phyloP scores from a whole-genome alignment of 1,140 invertebrate species.

The Drosophila erecta region DNA sequence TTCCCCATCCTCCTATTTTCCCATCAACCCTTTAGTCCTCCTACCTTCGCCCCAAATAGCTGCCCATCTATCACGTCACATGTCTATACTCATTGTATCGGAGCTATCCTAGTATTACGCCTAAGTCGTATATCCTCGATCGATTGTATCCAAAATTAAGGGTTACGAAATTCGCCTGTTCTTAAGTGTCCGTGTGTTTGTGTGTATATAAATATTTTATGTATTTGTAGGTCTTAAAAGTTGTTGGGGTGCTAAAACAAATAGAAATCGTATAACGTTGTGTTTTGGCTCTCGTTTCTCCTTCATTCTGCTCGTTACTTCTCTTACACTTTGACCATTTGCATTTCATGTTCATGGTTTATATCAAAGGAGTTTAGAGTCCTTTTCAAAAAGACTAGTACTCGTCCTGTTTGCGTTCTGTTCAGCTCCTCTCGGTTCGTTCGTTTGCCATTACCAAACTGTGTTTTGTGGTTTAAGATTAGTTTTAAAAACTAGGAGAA shows the following conservation, averaged over 20 bases:
- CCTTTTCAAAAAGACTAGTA: constrained; percentile 84
- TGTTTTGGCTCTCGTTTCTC: constrained; percentile 62
- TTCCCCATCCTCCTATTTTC: neutral
- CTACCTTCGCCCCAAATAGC: constrained; percentile 13
- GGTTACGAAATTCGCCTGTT: constrained; percentile 11
- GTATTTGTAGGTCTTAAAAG: constrained; percentile 49
- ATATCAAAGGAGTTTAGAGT: constrained; percentile 81
- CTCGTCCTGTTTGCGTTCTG: constrained; percentile 53
- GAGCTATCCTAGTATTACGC: constrained; percentile 51
- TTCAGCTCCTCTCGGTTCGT: constrained; percentile 26
- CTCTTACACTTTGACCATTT: constrained; percentile 35
- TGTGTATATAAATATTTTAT: constrained; percentile 36
- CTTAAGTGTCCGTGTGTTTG: constrained; percentile 15
- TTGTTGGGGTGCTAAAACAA: constrained; percentile 50
- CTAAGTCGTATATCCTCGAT: constrained; percentile 69
- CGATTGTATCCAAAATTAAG: constrained; percentile 25
- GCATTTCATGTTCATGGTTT: constrained; percentile 54
- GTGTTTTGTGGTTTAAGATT: constrained; percentile 50
- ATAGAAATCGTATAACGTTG: constrained; percentile 81
- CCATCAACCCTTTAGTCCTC: neutral
- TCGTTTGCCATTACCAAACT: constrained; percentile 47
- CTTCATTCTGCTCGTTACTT: constrained; percentile 5
- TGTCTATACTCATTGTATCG: constrained; percentile 16
- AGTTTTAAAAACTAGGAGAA: constrained; percentile 70
- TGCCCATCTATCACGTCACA: constrained; percentile 34